phyloP scores from a whole-genome alignment of 2,797 vertebrate species.

The Betta splendens region DNA sequence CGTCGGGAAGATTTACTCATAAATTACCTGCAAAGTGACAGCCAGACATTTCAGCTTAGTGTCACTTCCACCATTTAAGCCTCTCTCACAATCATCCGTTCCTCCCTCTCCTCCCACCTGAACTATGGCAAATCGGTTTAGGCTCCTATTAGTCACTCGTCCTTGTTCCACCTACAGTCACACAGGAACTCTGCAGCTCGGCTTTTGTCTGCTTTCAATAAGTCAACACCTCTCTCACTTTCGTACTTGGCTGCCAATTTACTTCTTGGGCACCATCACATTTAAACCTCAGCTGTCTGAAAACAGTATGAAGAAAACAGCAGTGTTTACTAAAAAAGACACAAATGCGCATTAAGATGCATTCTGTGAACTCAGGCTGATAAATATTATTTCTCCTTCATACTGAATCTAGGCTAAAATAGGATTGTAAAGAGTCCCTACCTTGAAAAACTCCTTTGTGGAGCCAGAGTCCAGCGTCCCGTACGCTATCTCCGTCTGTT shows the following conservation, averaged over 20 bases:
- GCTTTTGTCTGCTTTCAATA: conserved; percentile 27
- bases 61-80: conserved; percentile 7
- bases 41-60: conserved; percentile 15
- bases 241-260: not conserved
- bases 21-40: conserved; percentile 6
- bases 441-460: conserved; percentile 98
- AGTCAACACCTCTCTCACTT: not conserved
- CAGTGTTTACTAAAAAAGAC: not conserved
- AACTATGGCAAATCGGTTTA: conserved; percentile 23
- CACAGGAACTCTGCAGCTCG: conserved; percentile 12
- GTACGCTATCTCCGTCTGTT: conserved; percentile 98
- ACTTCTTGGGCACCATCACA: not conserved
- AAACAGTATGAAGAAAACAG: not conserved
- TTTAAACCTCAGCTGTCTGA: conserved; percentile 1
- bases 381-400: too few relatives aligned
- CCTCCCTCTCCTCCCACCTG: conserved; percentile 24
- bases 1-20: not conserved
- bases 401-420: too few relatives aligned
- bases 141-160: conserved; percentile 34
- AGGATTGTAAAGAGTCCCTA: conserved; percentile 68
- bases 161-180: conserved; percentile 34
- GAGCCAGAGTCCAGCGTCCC: conserved; percentile 96
- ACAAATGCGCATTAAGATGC: not conserved
- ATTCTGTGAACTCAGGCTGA: not conserved
- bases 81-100: conserved; percentile 21